These are phyloP conservation scores for Ceyx melanurus DNA, from an alignment of 2,113 vertebrate species.

Conservation along the genomic window DNA sequence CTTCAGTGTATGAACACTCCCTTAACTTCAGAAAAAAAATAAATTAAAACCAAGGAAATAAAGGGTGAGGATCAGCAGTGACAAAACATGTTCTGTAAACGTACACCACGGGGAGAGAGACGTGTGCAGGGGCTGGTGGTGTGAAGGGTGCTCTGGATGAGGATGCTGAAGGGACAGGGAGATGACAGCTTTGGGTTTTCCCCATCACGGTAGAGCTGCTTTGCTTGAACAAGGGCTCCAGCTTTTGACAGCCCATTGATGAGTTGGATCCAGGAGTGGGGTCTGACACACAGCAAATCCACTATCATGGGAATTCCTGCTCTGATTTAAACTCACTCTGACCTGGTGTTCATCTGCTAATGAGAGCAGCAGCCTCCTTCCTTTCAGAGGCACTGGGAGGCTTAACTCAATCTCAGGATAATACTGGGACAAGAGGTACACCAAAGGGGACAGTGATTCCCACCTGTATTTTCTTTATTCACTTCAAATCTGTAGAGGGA, in stretches of 20 bases:
- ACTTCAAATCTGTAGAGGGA: background rate
- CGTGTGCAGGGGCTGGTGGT: accelerated
- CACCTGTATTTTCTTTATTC: background rate
- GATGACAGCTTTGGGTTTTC: background rate
- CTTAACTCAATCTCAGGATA: background rate
- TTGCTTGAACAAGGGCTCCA: accelerated
- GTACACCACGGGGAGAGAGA: accelerated
- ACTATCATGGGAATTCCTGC: background rate
- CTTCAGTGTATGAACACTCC: background rate
- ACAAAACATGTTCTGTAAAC: background rate
- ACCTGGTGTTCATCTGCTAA: background rate
- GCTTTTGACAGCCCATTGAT: background rate
- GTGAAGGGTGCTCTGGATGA: background rate
- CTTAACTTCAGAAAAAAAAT: background rate
- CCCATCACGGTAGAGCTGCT: background rate
- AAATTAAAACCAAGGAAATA: background rate
- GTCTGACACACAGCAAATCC: background rate
- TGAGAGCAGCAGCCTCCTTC: background rate
- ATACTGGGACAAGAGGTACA: background rate
- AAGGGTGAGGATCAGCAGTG: background rate
- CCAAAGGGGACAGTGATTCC: background rate
- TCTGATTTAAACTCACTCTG: background rate
- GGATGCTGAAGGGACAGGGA: background rate
- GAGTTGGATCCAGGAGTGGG: background rate
- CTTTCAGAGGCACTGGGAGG: background rate